Evolutionary conservation across 2,113 vertebrate species (phyloP), one percentile per base, ranked within the genome.

Genomic region (Python bivittatus): DNA sequence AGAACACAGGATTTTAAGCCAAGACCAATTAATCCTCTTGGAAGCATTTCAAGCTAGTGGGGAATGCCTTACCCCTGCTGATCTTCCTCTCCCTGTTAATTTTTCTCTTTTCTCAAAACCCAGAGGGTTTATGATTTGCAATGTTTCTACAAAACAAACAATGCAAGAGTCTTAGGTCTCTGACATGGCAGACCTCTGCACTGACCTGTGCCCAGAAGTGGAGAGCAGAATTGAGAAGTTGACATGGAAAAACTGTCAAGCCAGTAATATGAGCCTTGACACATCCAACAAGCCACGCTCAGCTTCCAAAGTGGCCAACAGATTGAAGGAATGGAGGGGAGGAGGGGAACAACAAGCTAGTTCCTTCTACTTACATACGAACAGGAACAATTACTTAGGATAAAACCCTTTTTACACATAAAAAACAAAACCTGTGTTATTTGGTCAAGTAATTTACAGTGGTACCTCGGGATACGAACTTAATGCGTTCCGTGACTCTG

Each of bases 21-120:
- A 97, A 92, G 54, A 91, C 93, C 94, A 86, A 95, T 94, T 95
- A 94, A 96, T 94, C 86, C 91, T 94, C 44, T 86, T 95, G 96
- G 95, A 91, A 93, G 92, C 89, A 91, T 93, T 96, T 96, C 92
- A 96, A 95, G 87, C 68, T 86, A 86, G 52, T 92, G 48, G 83
- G 89, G 95, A 90, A 13, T 84, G 84, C 92, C 91, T 94, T 90
- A 60, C 93, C 85, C 17, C 58, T 92, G 93, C 93, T 95, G 72
- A 60, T 94, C 87, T 88, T 88, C 95, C 84, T 91, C 90, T 92
- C 91, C 87, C 44, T 93, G 90, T 92, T 92, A 95, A 94, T 94
- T 95, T 92, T 92, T 93, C 42, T n/a, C 91, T 94, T 33, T 54
- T n/a, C 95, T 95, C 95, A 95, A 92, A 92, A 92, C 92, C 94